Evolutionary conservation across 1,140 invertebrate species (phyloP), one percentile per base, ranked within the genome.

Genomic region (Pachypsylla venusta): DNA sequence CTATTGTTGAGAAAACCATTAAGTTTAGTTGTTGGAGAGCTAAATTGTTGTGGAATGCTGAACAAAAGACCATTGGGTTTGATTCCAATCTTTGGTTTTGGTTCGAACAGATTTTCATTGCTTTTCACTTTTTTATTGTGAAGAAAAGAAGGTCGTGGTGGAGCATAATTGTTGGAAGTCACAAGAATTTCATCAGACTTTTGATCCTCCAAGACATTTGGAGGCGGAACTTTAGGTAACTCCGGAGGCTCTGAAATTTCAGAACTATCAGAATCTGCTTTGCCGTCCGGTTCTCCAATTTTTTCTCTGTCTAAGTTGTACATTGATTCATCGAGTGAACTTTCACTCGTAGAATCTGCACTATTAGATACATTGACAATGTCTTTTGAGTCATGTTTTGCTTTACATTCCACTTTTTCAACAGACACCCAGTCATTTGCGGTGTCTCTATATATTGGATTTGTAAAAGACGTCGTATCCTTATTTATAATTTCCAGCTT

Each of bases 251-350:
- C 60, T 19, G 71, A 66, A 70, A 84, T 81, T 2, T 68, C 71
- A 0, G 74, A 70, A 27, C 81, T 79, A 64, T 86, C 83, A 2
- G 85, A 83, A 71, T 87, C 85, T 16, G 84, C 84, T 63, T 81
- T 79, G 4, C 85, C 86, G 63, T 89, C 85, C 0, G 85, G 85
- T 63, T 87, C 85, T 1, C 85, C 86, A 1, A 85, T 85, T 61
- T 83, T 73, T 64, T 88, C 85, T 28, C 26, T 22, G 16, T 30
- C 28, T 20, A 22, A 57, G 28, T 22, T 14, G 7, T 10, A 57
- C 25, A 48, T 48, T 7, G 16, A 19, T 19, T n/a, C 42, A 48
- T 48, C 42, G 16, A 48, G n/a, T 10, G 42, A 48, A 19, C 42
- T 48, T 7, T 48, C 42, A 5, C 4, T n/a, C 30, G 30, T 7